Conservation (phyloP, 2,113 vertebrate genomes). For the Brachypodius melanocephalos region DNA sequence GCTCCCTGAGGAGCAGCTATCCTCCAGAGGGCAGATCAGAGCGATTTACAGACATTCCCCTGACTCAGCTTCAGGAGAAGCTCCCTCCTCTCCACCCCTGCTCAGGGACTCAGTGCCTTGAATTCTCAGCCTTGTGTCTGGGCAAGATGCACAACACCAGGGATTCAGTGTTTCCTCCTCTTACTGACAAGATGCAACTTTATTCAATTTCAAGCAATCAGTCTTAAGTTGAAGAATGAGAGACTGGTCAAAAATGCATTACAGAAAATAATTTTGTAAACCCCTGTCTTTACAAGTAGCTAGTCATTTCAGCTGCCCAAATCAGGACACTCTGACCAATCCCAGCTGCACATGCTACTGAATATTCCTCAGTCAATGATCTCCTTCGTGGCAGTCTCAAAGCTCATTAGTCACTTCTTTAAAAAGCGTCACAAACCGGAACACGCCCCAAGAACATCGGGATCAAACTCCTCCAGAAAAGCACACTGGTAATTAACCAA, state of each 20-base stretch:
- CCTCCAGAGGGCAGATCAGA: slow-evolving; percentile 38
- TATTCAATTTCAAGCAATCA: neutral
- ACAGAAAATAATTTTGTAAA: neutral
- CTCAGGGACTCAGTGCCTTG: accelerated
- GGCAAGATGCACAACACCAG: neutral
- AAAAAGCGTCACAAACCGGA: neutral
- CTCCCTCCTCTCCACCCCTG: neutral
- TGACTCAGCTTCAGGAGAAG: neutral
- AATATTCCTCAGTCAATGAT: neutral
- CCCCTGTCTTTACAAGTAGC: neutral
- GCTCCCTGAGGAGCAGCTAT: neutral
- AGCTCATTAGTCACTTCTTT: neutral
- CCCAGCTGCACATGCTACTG: neutral
- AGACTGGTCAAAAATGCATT: neutral
- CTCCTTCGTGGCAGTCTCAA: neutral
- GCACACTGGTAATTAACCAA: neutral
- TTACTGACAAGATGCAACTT: neutral
- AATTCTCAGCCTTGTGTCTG: neutral
- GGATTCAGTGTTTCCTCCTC: neutral
- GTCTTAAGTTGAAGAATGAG: neutral
- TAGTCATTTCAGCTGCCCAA: neutral
- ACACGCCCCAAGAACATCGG: neutral
- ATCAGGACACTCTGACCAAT: neutral
- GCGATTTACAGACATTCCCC: neutral
- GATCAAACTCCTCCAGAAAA: neutral